phyloP scores from a whole-genome alignment of 2,113 vertebrate species.

The Podarcis raffonei region DNA sequence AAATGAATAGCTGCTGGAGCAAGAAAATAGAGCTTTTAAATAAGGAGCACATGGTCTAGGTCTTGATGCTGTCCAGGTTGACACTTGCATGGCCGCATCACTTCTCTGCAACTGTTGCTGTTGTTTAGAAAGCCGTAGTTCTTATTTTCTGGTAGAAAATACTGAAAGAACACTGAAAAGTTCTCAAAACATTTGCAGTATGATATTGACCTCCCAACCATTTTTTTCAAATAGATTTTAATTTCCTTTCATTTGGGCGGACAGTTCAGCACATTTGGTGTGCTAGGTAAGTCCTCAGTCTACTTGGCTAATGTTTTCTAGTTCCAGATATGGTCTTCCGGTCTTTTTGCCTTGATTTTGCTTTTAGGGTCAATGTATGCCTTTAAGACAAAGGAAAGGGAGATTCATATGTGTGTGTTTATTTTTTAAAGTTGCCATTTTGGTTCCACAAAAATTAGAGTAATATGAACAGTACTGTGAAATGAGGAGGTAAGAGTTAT shows the following conservation, averaged over 20 bases:
- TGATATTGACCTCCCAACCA: constrained; percentile 29
- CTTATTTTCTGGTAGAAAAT: constrained; percentile 42
- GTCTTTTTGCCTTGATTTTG: background rate
- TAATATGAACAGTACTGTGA: background rate
- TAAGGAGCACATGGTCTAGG: constrained; percentile 62
- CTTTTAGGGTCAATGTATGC: background rate
- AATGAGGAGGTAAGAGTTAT: background rate
- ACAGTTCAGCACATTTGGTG: constrained; percentile 14
- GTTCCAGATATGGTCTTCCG: background rate
- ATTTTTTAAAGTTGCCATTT: background rate
- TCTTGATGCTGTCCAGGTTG: constrained; percentile 59
- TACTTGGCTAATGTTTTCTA: background rate
- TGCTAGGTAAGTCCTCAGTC: background rate
- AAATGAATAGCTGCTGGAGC: constrained; percentile 53
- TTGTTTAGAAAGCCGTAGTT: constrained; percentile 22
- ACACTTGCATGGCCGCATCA: constrained; percentile 48
- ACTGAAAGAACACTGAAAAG: constrained; percentile 49
- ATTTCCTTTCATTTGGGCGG: constrained; percentile 28
- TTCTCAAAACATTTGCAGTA: constrained; percentile 54
- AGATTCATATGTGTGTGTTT: background rate
- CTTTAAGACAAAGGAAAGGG: background rate
- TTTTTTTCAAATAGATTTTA: constrained; percentile 20
- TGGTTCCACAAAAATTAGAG: background rate
- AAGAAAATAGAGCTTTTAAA: constrained; percentile 68
- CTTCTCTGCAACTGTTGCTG: constrained; percentile 3